A percentile compares a stretch with the other conserved stretches of the same genome.
These are phyloP conservation scores for Patella depressa DNA, from an alignment of 2,888 invertebrate species.

Conservation along the genomic window DNA sequence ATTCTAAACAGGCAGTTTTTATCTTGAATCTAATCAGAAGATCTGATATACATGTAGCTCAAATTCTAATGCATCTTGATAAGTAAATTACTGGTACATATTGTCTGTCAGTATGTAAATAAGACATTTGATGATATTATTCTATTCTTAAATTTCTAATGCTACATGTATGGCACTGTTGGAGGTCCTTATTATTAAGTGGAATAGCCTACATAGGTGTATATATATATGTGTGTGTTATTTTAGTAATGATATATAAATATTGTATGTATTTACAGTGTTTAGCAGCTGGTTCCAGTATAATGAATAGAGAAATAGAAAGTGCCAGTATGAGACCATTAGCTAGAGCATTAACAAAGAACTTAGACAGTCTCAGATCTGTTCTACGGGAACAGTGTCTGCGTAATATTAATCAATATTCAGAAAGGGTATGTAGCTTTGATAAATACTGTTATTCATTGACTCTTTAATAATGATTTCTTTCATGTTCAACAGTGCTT, in stretches of 20 bases:
- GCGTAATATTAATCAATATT: slow-evolving; percentile 71
- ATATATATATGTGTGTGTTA: too few relatives aligned
- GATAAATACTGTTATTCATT: background rate
- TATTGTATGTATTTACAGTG: slow-evolving; percentile 77
- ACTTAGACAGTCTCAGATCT: slow-evolving; percentile 91
- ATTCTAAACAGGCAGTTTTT: too few relatives aligned
- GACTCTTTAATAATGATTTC: background rate
- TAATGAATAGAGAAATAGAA: slow-evolving; percentile 96
- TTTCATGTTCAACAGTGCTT: background rate
- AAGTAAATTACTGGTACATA: too few relatives aligned
- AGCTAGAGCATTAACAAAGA: slow-evolving; percentile 95
- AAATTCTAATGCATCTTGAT: too few relatives aligned
- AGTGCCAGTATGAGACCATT: slow-evolving; percentile 96
- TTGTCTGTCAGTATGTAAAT: too few relatives aligned
- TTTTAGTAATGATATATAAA: background rate
- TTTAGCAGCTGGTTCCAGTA: slow-evolving; percentile 97
- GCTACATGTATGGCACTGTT: too few relatives aligned
- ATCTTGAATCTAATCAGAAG: too few relatives aligned
- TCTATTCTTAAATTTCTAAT: too few relatives aligned
- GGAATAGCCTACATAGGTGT: too few relatives aligned
- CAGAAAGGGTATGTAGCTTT: slow-evolving; percentile 69
- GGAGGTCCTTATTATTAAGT: too few relatives aligned
- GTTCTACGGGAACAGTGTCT: slow-evolving; percentile 80
- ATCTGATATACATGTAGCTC: too few relatives aligned
- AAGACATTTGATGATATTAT: too few relatives aligned